Conservation (phyloP, 2,888 invertebrate species). For the Pyrocoelia pectoralis region DNA sequence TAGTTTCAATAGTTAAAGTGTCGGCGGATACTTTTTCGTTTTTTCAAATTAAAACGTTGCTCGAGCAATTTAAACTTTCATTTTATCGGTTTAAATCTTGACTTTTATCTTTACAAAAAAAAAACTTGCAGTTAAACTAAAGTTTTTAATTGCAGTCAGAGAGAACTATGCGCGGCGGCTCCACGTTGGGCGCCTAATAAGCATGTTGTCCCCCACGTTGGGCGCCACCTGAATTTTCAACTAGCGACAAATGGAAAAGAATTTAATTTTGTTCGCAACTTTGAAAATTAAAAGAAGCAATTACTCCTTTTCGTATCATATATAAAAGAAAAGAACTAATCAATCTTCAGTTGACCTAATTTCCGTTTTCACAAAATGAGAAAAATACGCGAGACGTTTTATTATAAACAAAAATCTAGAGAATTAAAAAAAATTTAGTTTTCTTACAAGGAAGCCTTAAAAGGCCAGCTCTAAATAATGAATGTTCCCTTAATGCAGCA, state of each 20-base stretch:
- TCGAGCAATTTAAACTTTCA: neutral
- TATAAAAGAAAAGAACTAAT: neutral
- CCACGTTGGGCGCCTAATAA: no score
- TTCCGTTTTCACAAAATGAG: neutral
- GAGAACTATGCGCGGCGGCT: no score
- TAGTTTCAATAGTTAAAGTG: neutral
- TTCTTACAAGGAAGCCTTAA: neutral
- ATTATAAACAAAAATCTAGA: neutral
- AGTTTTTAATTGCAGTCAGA: no score
- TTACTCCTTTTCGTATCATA: neutral
- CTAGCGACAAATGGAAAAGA: no score
- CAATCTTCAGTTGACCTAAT: neutral
- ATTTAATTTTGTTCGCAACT: no score
- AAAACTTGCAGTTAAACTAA: no score
- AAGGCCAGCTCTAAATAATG: constrained; percentile 9
- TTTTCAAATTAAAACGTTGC: neutral
- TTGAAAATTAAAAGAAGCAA: neutral
- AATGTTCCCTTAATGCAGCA: constrained; percentile 8
- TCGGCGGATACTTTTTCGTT: neutral
- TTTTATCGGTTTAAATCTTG: neutral
- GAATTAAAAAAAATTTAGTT: neutral
- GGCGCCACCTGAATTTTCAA: no score
- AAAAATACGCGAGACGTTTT: no score
- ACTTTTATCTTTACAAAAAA: neutral
- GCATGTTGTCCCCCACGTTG: no score